Evolutionary conservation across 2,113 vertebrate genomes (phyloP), one percentile per base, ranked within the genome.

Genomic region (Polyodon spathula): DNA sequence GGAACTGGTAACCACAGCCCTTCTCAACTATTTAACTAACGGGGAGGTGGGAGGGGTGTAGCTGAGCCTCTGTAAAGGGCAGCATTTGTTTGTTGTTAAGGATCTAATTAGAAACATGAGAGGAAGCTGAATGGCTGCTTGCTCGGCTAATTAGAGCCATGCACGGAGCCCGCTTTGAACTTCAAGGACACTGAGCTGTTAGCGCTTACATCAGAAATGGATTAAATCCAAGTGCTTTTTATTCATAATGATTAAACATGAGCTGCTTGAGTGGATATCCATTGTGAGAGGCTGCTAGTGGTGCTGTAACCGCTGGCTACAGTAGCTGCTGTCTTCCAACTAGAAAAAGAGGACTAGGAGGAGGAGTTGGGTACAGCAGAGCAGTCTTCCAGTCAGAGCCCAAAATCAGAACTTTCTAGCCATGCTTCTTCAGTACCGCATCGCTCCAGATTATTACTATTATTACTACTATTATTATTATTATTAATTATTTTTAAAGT

Each of bases 31-130:
- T 78, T 82, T 82, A 84, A 78, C 62, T 71, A 84, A 82, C 79
- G 78, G 79, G 27, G 3, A 3, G 27, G 27, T n/a, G 72, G 77
- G 71, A 69, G 53, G 73, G 65, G 70, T 63, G 71, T 68, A 61
- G 68, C 65, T 56, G 60, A 71, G 81, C 75, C 78, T 83, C 77
- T 75, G 80, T 86, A 78, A 68, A 90, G 84, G 86, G 85, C 74
- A 74, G 81, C 81, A 84, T 92, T 89, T 93, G 90, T 92, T 93
- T 91, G 88, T 91, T 91, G 88, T 89, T 88, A 87, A 89, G 86
- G 85, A 88, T 90, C 87, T 91, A 91, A 90, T 93, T 92, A 92
- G 86, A 84, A 89, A 86, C 84, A 88, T 84, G 85, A 90, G 87
- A 85, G 86, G 85, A 78, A 88, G 78, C 81, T 74, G 87, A 86